Evolutionary conservation across 1,140 invertebrate genomes (phyloP).

Genomic region (Acromyrmex echinatior): DNA sequence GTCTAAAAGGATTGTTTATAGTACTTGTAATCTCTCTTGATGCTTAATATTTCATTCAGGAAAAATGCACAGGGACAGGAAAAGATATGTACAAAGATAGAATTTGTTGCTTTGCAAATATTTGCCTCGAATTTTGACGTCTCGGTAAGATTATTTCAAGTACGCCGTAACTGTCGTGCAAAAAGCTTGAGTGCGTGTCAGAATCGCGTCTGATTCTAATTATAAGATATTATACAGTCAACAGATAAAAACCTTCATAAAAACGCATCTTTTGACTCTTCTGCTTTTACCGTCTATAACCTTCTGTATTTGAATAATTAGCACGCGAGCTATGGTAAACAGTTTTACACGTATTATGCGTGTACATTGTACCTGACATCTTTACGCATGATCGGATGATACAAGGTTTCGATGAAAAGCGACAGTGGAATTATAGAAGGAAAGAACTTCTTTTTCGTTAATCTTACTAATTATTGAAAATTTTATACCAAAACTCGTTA

Average conservation of each 20-base stretch:
- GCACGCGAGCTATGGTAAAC: background rate
- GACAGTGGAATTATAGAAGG: background rate
- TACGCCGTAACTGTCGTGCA: background rate
- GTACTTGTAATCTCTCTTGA: background rate
- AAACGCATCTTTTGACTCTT: background rate
- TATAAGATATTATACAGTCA: background rate
- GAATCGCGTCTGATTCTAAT: background rate
- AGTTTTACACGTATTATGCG: constrained; percentile 28
- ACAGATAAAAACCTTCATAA: background rate
- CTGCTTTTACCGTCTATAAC: background rate
- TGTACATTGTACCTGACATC: background rate
- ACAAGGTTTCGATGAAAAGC: background rate
- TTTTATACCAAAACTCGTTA: background rate
- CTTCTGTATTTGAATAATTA: constrained; percentile 21
- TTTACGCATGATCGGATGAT: background rate
- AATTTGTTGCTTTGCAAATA: background rate
- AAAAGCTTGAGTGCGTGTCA: constrained; percentile 5
- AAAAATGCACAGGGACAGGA: background rate
- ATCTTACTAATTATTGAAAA: background rate
- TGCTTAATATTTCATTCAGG: constrained; percentile 15
- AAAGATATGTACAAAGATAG: background rate
- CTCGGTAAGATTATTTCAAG: background rate
- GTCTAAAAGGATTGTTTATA: background rate
- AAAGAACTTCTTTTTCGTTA: background rate
- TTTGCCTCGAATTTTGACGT: background rate